Conservation (phyloP, 2,888 invertebrate genomes). For the Leptopterna dolabrata region DNA sequence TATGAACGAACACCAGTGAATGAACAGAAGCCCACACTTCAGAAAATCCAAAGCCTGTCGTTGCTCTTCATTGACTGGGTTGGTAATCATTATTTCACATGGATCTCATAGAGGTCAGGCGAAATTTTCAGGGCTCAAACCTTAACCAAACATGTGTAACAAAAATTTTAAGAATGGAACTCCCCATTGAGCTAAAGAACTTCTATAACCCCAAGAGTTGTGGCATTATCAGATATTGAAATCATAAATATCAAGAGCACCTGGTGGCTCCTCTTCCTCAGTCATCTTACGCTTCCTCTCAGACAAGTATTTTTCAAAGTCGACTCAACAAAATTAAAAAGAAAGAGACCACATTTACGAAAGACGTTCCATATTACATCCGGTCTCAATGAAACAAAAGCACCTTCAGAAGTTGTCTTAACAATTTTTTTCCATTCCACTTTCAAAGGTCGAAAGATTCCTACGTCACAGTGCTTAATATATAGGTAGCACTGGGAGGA, state of each 20-base stretch:
- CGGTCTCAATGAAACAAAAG: slow-evolving; percentile 60
- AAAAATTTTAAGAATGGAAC: too few relatives aligned
- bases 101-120: too few relatives aligned
- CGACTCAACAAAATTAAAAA: slow-evolving; percentile 56
- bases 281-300: neutral
- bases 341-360: slow-evolving; percentile 62
- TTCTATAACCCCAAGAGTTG: neutral
- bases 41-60: too few relatives aligned
- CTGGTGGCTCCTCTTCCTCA: neutral
- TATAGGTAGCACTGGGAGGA: slow-evolving; percentile 47
- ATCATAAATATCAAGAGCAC: neutral
- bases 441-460: slow-evolving; percentile 57
- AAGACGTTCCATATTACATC: slow-evolving; percentile 62
- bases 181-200: too few relatives aligned
- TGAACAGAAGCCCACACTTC: too few relatives aligned
- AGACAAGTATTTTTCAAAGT: slow-evolving; percentile 17
- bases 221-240: neutral
- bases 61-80: too few relatives aligned
- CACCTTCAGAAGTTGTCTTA: slow-evolving; percentile 58
- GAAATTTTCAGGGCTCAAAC: too few relatives aligned
- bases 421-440: slow-evolving; percentile 55
- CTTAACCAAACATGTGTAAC: too few relatives aligned
- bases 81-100: too few relatives aligned
- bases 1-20: too few relatives aligned
- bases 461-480: slow-evolving; percentile 58